Conservation (phyloP, 2,113 vertebrate species). For the Casuarius casuarius region DNA sequence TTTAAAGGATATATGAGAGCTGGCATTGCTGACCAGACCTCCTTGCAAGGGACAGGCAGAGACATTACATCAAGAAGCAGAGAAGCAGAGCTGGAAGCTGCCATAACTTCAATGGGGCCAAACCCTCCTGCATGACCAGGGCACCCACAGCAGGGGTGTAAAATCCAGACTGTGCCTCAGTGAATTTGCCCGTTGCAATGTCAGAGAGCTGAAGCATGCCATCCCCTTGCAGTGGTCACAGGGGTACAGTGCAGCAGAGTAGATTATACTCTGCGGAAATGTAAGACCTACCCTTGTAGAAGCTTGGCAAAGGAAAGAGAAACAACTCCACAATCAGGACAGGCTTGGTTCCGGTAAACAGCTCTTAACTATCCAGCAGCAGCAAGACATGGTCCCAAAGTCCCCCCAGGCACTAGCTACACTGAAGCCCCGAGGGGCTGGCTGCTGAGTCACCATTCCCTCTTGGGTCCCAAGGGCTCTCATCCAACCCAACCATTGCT, state of each 20-base stretch:
- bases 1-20: neutral
- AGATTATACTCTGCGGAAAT: neutral
- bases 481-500: neutral
- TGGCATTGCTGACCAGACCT: neutral
- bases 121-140: rapidly evolving
- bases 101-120: neutral
- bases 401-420: neutral
- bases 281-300: neutral
- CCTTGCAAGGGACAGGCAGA: rapidly evolving
- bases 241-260: neutral
- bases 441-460: neutral
- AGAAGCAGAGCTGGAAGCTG: neutral
- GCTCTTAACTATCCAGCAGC: neutral
- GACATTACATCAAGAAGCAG: neutral
- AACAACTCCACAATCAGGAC: neutral
- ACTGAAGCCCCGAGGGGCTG: neutral
- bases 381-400: rapidly evolving
- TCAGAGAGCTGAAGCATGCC: neutral
- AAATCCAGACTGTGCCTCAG: neutral
- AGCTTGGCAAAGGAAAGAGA: neutral
- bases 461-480: neutral
- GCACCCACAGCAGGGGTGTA: neutral
- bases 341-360: neutral
- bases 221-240: neutral
- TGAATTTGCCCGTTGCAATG: neutral